Evolutionary conservation across 2,113 vertebrate genomes (phyloP).

Genomic region (Ailurus styani): DNA sequence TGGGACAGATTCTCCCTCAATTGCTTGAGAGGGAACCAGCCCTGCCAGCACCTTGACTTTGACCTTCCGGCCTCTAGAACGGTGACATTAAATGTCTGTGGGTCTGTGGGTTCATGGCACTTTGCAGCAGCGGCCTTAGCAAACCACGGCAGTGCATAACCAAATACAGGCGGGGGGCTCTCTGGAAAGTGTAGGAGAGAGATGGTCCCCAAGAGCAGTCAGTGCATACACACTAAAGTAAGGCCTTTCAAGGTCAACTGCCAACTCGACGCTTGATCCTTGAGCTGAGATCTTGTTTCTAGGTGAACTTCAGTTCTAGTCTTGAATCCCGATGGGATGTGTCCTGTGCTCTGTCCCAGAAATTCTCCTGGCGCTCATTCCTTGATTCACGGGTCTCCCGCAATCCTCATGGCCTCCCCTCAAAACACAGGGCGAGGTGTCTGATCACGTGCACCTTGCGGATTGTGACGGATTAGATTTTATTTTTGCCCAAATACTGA

Average conservation of each 20-base stretch:
- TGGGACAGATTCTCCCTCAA: background rate
- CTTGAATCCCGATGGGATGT: background rate
- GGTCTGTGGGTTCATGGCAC: background rate
- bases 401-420: background rate
- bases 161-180: background rate
- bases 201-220: background rate
- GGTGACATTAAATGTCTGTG: rapidly evolving
- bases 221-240: no score
- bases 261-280: background rate
- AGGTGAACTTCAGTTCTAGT: background rate
- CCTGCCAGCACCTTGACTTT: background rate
- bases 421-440: background rate
- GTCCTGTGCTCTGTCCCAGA: background rate
- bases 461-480: background rate
- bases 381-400: background rate
- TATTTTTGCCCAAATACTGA: background rate
- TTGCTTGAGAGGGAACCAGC: background rate
- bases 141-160: background rate
- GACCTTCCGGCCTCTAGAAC: background rate
- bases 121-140: background rate
- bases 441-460: background rate
- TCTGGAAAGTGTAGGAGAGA: background rate
- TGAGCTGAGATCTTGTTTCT: background rate
- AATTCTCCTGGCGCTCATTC: background rate
- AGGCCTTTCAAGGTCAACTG: background rate